phyloP scores from a whole-genome alignment of 2,888 invertebrate species.

The Trichopoda pennipes region DNA sequence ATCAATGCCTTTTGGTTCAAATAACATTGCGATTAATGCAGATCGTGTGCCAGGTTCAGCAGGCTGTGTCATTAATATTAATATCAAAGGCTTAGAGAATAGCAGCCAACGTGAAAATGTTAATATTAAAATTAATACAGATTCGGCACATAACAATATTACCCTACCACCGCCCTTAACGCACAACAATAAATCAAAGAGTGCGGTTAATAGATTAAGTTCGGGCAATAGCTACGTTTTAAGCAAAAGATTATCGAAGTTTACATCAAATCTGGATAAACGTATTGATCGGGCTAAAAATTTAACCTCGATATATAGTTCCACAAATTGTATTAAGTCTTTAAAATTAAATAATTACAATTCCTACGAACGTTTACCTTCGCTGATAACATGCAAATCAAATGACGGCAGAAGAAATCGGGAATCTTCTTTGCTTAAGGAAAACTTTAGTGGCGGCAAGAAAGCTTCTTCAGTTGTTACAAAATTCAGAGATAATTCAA shows the following conservation, averaged over 20 bases:
- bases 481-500: constrained; percentile 6
- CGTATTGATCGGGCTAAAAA: constrained; percentile 8
- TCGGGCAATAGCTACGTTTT: constrained; percentile 68
- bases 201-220: neutral
- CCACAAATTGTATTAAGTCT: neutral
- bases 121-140: constrained; percentile 73
- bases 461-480: neutral
- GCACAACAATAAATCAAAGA: neutral
- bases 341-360: neutral
- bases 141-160: constrained; percentile 40
- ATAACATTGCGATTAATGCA: neutral
- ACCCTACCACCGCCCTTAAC: neutral
- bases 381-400: constrained; percentile 20
- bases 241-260: constrained; percentile 74
- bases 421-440: neutral
- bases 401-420: neutral
- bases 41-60: constrained; percentile 68
- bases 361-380: constrained; percentile 35
- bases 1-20: neutral
- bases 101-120: constrained; percentile 70
- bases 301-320: constrained; percentile 47
- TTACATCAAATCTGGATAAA: constrained; percentile 31
- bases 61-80: constrained; percentile 75
- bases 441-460: neutral
- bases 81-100: constrained; percentile 69